Conservation (phyloP, 2,888 invertebrate species). For the Gastracanthus pulcherrimus region DNA sequence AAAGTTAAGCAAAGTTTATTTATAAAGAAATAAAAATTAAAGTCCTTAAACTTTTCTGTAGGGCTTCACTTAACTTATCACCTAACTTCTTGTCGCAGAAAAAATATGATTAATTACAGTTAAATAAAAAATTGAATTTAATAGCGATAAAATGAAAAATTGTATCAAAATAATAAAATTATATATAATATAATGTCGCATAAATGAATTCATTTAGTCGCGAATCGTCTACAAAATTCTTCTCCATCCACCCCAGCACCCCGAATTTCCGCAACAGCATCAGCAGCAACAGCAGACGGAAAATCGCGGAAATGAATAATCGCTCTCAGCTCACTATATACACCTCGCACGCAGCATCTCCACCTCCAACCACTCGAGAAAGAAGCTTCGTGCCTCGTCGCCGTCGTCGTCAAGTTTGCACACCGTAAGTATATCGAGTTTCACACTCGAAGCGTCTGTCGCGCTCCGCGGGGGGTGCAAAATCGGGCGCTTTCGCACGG, state of each 20-base stretch:
- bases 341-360: background rate
- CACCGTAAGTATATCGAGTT: conserved; percentile 49
- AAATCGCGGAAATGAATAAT: conserved; percentile 46
- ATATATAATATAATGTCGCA: too few relatives aligned
- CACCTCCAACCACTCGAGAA: background rate
- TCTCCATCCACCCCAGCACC: background rate
- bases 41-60: too few relatives aligned
- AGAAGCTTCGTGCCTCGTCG: conserved; percentile 41
- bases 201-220: too few relatives aligned
- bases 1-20: too few relatives aligned
- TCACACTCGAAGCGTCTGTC: conserved; percentile 16
- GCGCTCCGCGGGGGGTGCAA: background rate
- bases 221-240: conserved; percentile 1
- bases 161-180: background rate
- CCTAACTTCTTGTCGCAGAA: too few relatives aligned
- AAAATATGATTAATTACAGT: too few relatives aligned
- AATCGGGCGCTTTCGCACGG: conserved; percentile 1
- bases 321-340: conserved; percentile 9
- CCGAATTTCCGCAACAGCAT: background rate
- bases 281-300: background rate
- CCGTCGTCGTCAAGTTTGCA: conserved; percentile 36
- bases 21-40: too few relatives aligned
- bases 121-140: too few relatives aligned
- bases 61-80: too few relatives aligned
- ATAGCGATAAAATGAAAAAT: background rate